phyloP scores from a whole-genome alignment of 2,888 invertebrate genomes.

The Rapana venosa region DNA sequence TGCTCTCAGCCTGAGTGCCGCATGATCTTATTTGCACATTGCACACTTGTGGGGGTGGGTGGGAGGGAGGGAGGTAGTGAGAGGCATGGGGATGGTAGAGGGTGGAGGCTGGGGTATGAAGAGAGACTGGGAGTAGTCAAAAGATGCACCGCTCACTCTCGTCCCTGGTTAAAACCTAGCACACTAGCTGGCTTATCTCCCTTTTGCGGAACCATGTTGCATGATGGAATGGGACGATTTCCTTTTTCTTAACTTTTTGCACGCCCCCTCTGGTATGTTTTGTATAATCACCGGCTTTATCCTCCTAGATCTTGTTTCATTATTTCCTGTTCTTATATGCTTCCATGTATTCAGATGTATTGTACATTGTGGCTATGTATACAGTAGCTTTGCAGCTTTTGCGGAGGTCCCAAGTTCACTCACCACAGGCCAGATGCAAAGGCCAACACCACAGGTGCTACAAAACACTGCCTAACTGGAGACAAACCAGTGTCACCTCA shows the following conservation, averaged over 20 bases:
- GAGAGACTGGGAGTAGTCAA: background rate
- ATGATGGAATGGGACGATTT: background rate
- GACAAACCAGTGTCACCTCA: too few species aligned
- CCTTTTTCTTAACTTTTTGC: background rate
- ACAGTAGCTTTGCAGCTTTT: background rate
- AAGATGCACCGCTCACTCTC: conserved; percentile 8
- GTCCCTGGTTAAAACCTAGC: background rate
- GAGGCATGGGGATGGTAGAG: background rate
- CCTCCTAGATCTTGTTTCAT: background rate
- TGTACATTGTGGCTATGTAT: background rate
- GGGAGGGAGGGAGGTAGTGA: background rate
- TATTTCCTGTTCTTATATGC: background rate
- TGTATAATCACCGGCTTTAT: background rate
- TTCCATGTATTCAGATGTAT: background rate
- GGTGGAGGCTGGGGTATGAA: too few species aligned
- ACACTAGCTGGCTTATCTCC: background rate
- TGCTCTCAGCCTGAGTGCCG: background rate
- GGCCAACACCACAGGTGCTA: too few species aligned
- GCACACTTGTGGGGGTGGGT: background rate
- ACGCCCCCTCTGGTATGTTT: background rate
- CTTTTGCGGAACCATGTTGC: background rate
- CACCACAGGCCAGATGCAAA: background rate
- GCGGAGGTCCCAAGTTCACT: background rate
- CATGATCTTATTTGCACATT: conserved; percentile 21
- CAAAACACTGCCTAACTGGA: too few species aligned